Evolutionary conservation across 2,888 invertebrate species (phyloP), one percentile per base, ranked within the genome.

Genomic region (Sycophila texana): DNA sequence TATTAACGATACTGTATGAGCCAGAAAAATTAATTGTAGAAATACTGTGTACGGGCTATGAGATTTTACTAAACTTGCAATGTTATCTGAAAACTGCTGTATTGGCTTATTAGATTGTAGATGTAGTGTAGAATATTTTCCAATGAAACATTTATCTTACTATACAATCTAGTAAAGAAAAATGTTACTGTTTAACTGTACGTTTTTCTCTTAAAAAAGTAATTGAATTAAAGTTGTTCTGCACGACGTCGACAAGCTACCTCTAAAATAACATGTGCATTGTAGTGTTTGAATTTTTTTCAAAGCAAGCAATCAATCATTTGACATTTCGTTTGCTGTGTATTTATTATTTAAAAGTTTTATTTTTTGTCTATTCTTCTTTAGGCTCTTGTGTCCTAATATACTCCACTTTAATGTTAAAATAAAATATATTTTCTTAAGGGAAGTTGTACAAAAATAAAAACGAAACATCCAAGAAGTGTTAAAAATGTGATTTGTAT

Each of bases 351-450:
- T 55, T 18, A n/a, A 53, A 79, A 60, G 53, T 47, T 4, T 30
- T 66, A 66, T 71, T 51, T 18, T 60, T 60, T n/a, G 26, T 67
- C 49, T 79, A 74, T 53, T 65, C 71, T 74, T 79, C 10, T 60
- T 75, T 61, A 30, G 16, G 70, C 10, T 57, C 63, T 70, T 68
- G 16, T 68, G 73, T 51, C 71, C 58, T 39, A 71, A 55, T 55
- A 47, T 74, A 47, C 71, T 53, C 66, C 61, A 51, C 2, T 74
- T 75, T 5, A 70, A 77, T 60, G n/a, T 76, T 57, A 39, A 73
- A 70, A 49, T 47, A 77, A 77, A 76, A 80, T 80, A 80, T 80
- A 80, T 80, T 80, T 80, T 80, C 74, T 70, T 80, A 77, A 80
- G 72, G 67, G 26, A 80, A 80, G 74, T 73, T 80, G 74, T 80